These are phyloP conservation scores for Drosophila kanekoi DNA, from an alignment of 2,888 invertebrate genomes.

Conservation along the genomic window DNA sequence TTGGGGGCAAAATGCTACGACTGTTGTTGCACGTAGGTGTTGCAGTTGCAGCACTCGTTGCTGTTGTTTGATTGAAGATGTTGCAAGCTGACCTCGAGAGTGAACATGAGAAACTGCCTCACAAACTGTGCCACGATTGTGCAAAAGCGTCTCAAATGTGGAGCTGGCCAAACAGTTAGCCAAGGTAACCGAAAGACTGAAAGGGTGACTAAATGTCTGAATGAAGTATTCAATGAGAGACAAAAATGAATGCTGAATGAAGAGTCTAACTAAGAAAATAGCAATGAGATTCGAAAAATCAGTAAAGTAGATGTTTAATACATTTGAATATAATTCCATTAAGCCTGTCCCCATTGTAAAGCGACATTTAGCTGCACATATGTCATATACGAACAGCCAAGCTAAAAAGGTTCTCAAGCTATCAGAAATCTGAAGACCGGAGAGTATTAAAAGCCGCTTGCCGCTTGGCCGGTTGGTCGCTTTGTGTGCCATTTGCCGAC, in stretches of 20 bases:
- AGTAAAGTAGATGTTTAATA: too few species aligned
- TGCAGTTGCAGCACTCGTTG: conserved; percentile 27
- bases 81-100: conserved; percentile 73
- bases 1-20: conserved; percentile 42
- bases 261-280: not conserved
- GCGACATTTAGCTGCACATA: conserved; percentile 44
- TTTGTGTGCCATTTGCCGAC: conserved; percentile 68
- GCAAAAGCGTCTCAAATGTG: conserved; percentile 51
- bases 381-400: conserved; percentile 46
- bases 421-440: conserved; percentile 40
- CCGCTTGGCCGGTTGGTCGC: conserved; percentile 22
- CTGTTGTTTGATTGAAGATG: conserved; percentile 74
- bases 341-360: conserved; percentile 15
- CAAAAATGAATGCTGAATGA: conserved; percentile 8
- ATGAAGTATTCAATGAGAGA: conserved; percentile 6
- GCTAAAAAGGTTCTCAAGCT: conserved; percentile 43
- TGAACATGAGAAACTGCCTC: conserved; percentile 54
- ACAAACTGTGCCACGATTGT: conserved; percentile 39
- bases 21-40: conserved; percentile 61
- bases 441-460: conserved; percentile 1
- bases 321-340: not conserved
- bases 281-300: too few species aligned
- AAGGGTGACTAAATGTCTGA: conserved; percentile 28
- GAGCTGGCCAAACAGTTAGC: conserved; percentile 26
- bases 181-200: conserved; percentile 20